These are phyloP conservation scores for Pyrocoelia pectoralis DNA, from an alignment of 2,888 invertebrate genomes.

Conservation along the genomic window DNA sequence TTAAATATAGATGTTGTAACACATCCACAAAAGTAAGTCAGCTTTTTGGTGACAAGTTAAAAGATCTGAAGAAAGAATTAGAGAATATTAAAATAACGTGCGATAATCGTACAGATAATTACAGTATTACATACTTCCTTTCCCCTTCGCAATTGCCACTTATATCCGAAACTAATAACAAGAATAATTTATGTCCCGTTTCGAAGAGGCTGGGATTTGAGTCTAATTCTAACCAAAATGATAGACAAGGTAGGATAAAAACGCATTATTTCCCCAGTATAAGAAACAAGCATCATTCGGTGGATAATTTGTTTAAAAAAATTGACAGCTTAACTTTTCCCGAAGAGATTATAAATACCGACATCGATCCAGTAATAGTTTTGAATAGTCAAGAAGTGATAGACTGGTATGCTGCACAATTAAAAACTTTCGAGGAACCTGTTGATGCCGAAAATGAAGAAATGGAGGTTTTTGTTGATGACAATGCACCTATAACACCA, in stretches of 20 bases:
- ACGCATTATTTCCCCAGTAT: neutral
- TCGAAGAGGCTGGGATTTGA: neutral
- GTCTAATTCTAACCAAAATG: no score
- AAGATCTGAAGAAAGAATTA: conserved; percentile 1
- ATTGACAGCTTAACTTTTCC: neutral
- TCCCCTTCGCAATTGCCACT: neutral
- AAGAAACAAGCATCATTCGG: neutral
- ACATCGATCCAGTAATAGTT: neutral
- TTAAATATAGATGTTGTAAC: conserved; percentile 7
- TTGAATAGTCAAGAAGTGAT: neutral
- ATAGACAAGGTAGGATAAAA: neutral
- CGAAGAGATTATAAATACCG: neutral
- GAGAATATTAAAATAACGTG: neutral
- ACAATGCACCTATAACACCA: neutral
- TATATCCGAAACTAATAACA: neutral
- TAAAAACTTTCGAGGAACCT: conserved; percentile 9
- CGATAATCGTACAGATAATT: neutral
- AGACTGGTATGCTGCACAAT: conserved; percentile 13
- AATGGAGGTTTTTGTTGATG: neutral
- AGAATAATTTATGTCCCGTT: neutral
- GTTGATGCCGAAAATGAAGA: neutral
- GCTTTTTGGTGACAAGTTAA: neutral
- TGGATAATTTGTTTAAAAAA: neutral
- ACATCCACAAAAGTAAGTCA: neutral
- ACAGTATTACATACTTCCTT: neutral